A percentile compares a stretch with the other conserved stretches of the same genome.
phyloP scores from a whole-genome alignment of 2,888 invertebrate species.

The Ctenicera cuprea region DNA sequence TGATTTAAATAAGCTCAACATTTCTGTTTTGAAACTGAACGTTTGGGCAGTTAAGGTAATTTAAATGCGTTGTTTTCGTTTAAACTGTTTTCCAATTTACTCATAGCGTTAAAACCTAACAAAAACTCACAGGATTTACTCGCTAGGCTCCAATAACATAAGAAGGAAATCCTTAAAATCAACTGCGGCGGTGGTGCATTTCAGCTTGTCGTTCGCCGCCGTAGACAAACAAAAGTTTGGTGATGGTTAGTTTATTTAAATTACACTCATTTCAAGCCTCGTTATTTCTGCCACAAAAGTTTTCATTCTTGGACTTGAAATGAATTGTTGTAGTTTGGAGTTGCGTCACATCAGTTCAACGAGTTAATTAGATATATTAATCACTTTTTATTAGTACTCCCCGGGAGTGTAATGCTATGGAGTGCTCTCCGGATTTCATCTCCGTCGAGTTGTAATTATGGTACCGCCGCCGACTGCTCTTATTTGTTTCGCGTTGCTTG shows the following conservation, averaged over 20 bases:
- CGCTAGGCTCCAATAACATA: constrained; percentile 47
- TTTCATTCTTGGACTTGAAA: constrained; percentile 64
- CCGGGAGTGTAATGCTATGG: constrained; percentile 63
- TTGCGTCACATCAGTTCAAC: constrained; percentile 66
- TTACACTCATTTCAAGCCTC: constrained; percentile 65
- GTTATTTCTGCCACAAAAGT: constrained; percentile 65
- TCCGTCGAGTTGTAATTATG: constrained; percentile 63
- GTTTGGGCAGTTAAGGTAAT: constrained; percentile 19
- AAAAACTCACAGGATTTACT: constrained; percentile 45
- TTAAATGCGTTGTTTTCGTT: constrained; percentile 50
- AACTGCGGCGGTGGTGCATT: constrained; percentile 38
- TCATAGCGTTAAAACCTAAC: constrained; percentile 52
- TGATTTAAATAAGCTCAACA: too few relatives aligned
- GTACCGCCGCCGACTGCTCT: constrained; percentile 56
- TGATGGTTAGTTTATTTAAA: constrained; percentile 67
- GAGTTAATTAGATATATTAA: constrained; percentile 69
- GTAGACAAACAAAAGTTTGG: constrained; percentile 54
- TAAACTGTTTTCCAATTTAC: constrained; percentile 49
- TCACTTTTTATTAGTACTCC: constrained; percentile 67
- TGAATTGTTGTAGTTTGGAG: constrained; percentile 67
- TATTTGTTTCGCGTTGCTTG: constrained; percentile 52
- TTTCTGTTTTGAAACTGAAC: background rate
- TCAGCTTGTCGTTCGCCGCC: constrained; percentile 34
- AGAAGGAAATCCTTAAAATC: constrained; percentile 53
- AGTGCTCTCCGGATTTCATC: constrained; percentile 65